phyloP scores from a whole-genome alignment of 1,140 invertebrate genomes.

The Temnothorax nylanderi region DNA sequence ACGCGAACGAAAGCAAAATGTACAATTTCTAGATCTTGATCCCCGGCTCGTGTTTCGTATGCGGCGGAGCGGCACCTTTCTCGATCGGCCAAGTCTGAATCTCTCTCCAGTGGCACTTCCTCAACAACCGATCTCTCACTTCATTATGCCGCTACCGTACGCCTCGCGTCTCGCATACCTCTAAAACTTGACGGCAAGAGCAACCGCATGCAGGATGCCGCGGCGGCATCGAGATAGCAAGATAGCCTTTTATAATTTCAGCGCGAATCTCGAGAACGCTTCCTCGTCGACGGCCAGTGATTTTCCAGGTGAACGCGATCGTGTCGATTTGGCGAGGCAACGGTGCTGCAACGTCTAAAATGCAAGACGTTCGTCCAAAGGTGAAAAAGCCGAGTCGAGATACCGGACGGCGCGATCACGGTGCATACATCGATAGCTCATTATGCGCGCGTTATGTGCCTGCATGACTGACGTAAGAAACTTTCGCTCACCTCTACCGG shows the following conservation, averaged over 20 bases:
- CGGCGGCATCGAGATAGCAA: constrained; percentile 19
- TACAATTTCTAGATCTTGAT: constrained; percentile 11
- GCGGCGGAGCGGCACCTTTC: background rate
- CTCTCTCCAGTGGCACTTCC: constrained; percentile 13
- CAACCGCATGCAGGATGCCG: background rate
- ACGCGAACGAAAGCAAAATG: background rate
- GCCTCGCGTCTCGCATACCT: background rate
- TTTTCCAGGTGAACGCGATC: constrained; percentile 14
- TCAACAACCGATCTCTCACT: constrained; percentile 27
- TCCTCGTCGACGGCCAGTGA: constrained; percentile 13
- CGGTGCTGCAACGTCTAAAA: background rate
- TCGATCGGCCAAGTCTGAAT: background rate
- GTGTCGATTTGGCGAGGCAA: background rate
- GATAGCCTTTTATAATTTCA: constrained; percentile 28
- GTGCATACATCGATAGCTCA: constrained; percentile 35
- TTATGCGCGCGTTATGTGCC: constrained; percentile 42
- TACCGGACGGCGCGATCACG: background rate
- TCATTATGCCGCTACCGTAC: background rate
- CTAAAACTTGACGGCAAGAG: background rate
- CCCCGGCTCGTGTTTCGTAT: background rate
- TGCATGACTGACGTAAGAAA: constrained; percentile 77
- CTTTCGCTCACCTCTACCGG: constrained; percentile 80
- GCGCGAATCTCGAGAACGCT: background rate
- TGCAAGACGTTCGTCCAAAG: background rate
- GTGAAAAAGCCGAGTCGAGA: constrained; percentile 29